These are phyloP conservation scores for Actenoides lindsayi DNA, from an alignment of 2,113 vertebrate species.

Conservation along the genomic window DNA sequence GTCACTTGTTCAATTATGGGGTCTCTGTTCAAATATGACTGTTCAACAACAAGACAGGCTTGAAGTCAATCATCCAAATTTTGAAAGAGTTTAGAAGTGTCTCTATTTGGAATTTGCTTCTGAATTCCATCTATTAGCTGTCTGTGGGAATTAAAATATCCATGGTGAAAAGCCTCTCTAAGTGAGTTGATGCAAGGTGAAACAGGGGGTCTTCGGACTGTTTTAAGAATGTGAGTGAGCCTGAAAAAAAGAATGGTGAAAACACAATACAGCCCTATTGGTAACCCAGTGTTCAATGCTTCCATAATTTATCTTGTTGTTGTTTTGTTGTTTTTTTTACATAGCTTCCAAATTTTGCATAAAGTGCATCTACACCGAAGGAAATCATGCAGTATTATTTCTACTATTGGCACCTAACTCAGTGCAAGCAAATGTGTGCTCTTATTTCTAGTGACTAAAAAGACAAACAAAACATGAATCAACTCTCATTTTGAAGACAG, in stretches of 20 bases:
- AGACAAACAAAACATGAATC: not conserved
- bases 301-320: not conserved
- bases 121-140: not conserved
- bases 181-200: not conserved
- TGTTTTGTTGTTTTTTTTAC: not conserved
- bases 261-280: accelerated
- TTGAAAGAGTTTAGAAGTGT: not conserved
- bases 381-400: not conserved
- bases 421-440: not conserved
- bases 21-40: not conserved
- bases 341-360: not conserved
- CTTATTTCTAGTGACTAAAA: not conserved
- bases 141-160: not conserved
- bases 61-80: not conserved
- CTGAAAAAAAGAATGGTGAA: not conserved
- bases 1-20: not conserved
- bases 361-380: not conserved
- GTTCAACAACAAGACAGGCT: not conserved
- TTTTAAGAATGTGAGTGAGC: not conserved
- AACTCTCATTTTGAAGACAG: not conserved
- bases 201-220: accelerated
- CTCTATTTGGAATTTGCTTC: not conserved
- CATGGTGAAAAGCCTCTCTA: not conserved
- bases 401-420: not conserved
- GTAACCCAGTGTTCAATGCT: not conserved